These are phyloP conservation scores for Dufourea novaeangliae DNA, from an alignment of 1,140 invertebrate genomes.

Conservation along the genomic window DNA sequence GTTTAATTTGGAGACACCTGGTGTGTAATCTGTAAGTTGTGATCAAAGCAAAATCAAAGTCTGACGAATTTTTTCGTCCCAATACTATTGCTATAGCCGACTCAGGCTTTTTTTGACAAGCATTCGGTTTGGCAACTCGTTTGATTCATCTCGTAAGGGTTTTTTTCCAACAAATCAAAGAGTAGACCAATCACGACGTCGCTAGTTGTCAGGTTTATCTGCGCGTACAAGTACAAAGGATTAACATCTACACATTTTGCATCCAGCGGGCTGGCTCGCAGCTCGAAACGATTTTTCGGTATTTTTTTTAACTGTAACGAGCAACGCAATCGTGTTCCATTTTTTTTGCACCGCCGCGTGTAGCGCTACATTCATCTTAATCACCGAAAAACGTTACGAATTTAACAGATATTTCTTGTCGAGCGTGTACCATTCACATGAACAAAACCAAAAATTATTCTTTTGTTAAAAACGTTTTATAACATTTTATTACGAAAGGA, in stretches of 20 bases:
- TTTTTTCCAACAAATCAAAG: conserved; percentile 5
- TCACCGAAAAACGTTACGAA: conserved; percentile 13
- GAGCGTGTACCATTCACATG: neutral
- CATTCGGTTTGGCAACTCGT: neutral
- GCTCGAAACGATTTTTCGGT: neutral
- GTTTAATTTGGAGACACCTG: too few relatives aligned
- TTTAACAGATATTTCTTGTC: neutral
- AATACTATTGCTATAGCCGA: neutral
- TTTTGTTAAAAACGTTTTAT: too few relatives aligned
- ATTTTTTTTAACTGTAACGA: conserved; percentile 9
- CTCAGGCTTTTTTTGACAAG: neutral
- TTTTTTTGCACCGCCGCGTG: neutral
- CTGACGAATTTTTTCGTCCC: neutral
- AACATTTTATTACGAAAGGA: too few relatives aligned
- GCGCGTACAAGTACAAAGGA: conserved; percentile 31
- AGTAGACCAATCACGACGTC: neutral
- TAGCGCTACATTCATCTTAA: conserved; percentile 6
- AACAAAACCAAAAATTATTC: neutral
- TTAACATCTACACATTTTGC: conserved; percentile 22
- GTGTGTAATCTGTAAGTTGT: too few relatives aligned
- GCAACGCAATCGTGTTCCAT: neutral
- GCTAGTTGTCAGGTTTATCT: conserved; percentile 11
- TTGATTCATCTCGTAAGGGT: neutral
- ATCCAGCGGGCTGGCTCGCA: neutral
- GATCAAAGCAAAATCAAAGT: neutral